phyloP scores from a whole-genome alignment of 1,140 invertebrate genomes.

The Scaptomyza graminum region DNA sequence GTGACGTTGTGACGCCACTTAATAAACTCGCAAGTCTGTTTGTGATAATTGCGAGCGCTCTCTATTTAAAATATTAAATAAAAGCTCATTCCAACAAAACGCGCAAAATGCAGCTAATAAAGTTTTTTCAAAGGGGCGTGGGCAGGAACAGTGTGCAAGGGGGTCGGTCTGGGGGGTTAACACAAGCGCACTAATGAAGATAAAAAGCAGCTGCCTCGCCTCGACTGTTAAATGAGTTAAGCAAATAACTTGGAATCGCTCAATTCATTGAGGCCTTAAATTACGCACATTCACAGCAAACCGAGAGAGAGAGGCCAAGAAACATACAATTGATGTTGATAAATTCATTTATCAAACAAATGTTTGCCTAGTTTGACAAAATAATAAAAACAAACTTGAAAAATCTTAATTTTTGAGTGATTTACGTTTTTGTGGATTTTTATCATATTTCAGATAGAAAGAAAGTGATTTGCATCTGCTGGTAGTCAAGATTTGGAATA shows the following conservation, averaged over 20 bases:
- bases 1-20: conserved; percentile 2
- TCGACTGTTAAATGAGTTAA: conserved; percentile 49
- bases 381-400: conserved; percentile 15
- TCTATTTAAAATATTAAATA: not conserved
- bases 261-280: conserved; percentile 48
- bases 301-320: conserved; percentile 3
- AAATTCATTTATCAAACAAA: conserved; percentile 62
- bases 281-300: conserved; percentile 56
- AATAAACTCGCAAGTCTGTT: not conserved
- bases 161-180: not conserved
- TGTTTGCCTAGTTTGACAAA: conserved; percentile 27
- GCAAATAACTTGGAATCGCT: conserved; percentile 48
- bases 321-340: conserved; percentile 59
- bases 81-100: conserved; percentile 7
- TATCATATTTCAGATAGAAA: conserved; percentile 5
- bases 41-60: not conserved
- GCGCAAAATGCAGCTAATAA: conserved; percentile 25
- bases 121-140: not conserved
- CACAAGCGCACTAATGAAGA: conserved; percentile 65
- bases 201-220: conserved; percentile 33
- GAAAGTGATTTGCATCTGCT: conserved; percentile 3
- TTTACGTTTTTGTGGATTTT: conserved; percentile 11
- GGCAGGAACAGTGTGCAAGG: not conserved
- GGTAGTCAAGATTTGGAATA: conserved; percentile 36
- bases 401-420: conserved; percentile 12